Evolutionary conservation across 1,140 invertebrate species (phyloP).

Genomic region (Schmidtea mediterranea): DNA sequence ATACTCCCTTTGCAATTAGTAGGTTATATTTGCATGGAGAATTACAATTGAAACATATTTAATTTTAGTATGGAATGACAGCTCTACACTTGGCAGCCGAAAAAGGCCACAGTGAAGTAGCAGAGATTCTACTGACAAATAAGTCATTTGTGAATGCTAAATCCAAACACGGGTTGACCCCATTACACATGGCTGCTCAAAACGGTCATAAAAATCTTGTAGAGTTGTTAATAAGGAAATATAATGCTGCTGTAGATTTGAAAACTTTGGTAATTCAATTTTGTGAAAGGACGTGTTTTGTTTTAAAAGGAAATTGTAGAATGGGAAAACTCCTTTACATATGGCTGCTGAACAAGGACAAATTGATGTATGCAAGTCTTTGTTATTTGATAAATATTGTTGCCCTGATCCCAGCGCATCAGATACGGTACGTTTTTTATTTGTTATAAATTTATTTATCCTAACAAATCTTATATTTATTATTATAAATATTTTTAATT

Average conservation of each 20-base stretch:
- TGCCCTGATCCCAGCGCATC: background rate
- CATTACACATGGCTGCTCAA: conserved; percentile 74
- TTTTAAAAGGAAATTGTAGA: too few species aligned
- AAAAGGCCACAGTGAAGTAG: conserved; percentile 58
- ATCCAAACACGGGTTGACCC: conserved; percentile 44
- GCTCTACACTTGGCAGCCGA: conserved; percentile 79
- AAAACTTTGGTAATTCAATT: conserved; percentile 13
- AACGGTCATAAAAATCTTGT: conserved; percentile 63
- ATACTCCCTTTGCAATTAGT: too few species aligned
- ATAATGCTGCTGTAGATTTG: conserved; percentile 13
- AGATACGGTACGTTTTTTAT: background rate
- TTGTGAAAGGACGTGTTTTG: too few species aligned
- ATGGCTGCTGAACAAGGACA: conserved; percentile 74
- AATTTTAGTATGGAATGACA: conserved; percentile 42
- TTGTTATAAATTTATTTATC: too few species aligned
- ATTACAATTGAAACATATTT: too few species aligned
- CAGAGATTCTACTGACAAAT: conserved; percentile 37
- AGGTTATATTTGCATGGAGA: too few species aligned
- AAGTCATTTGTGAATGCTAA: conserved; percentile 17
- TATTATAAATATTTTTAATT: too few species aligned
- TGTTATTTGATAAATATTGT: background rate
- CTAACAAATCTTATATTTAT: too few species aligned
- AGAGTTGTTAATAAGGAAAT: conserved; percentile 55
- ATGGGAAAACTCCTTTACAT: conserved; percentile 31
- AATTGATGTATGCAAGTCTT: conserved; percentile 42